Evolutionary conservation across 2,888 invertebrate species (phyloP).

Genomic region (Xylota segnis): DNA sequence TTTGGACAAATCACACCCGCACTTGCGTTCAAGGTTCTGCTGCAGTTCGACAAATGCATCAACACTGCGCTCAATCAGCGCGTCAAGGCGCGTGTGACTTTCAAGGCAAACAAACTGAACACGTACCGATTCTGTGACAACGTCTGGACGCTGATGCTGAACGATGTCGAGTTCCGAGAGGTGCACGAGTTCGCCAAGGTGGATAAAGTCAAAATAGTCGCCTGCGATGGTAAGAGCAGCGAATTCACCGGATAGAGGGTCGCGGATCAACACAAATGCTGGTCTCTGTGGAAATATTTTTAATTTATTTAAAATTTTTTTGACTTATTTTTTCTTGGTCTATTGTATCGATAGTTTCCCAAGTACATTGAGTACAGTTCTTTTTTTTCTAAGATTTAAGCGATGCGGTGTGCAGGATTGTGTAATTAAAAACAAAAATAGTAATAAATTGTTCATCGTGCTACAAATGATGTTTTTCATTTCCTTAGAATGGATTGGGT

Average conservation of each 20-base stretch:
- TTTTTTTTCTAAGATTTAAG: conserved; percentile 52
- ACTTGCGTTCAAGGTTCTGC: conserved; percentile 95
- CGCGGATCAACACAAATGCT: background rate
- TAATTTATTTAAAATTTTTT: conserved; percentile 63
- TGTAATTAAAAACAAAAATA: conserved; percentile 16
- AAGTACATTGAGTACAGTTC: conserved; percentile 40
- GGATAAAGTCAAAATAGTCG: conserved; percentile 98
- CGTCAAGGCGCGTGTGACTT: conserved; percentile 96
- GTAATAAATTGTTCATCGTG: conserved; percentile 59
- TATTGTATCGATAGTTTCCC: conserved; percentile 72
- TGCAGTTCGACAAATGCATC: conserved; percentile 98
- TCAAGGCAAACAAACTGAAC: conserved; percentile 95
- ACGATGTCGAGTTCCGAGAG: conserved; percentile 98
- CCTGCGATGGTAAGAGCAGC: conserved; percentile 97
- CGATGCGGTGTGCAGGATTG: conserved; percentile 4
- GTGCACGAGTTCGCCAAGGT: conserved; percentile 96
- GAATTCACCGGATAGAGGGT: conserved; percentile 78
- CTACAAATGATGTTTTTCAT: background rate
- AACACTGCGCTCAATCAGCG: conserved; percentile 95
- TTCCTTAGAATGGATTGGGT: too few species aligned
- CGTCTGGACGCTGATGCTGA: conserved; percentile 99
- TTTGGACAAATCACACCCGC: conserved; percentile 98
- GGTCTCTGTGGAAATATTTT: conserved; percentile 20
- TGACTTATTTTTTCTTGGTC: conserved; percentile 38
- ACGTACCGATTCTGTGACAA: conserved; percentile 99